Evolutionary conservation across 1,140 invertebrate species (phyloP).

Genomic region (Penaeus japonicus): DNA sequence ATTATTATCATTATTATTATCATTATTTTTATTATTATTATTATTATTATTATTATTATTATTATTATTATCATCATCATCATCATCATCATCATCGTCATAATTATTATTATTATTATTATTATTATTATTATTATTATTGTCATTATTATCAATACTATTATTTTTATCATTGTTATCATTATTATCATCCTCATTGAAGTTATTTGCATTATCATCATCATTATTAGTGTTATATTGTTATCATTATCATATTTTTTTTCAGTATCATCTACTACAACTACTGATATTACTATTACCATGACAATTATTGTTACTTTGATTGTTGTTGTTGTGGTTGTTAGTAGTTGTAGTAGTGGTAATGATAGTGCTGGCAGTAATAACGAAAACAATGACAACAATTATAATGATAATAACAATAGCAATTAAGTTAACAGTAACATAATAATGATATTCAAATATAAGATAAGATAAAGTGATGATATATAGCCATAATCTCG

Average conservation of each 20-base stretch:
- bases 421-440: too few species aligned
- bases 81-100: neutral
- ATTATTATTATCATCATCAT: neutral
- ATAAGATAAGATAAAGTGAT: too few species aligned
- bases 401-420: too few species aligned
- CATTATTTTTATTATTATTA: neutral
- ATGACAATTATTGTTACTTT: neutral
- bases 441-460: too few species aligned
- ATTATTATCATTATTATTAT: neutral
- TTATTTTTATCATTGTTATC: neutral
- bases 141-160: neutral
- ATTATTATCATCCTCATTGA: too few species aligned
- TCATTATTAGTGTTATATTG: too few species aligned
- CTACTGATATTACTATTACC: neutral
- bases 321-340: neutral
- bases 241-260: too few species aligned
- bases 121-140: neutral
- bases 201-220: too few species aligned
- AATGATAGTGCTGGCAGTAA: too few species aligned
- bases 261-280: neutral
- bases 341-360: neutral
- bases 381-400: too few species aligned
- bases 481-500: too few species aligned
- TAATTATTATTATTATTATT: neutral
- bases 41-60: neutral